Base-by-base conservation (phyloP, 1,140 invertebrate species). In the Vollenhovia emeryi region DNA sequence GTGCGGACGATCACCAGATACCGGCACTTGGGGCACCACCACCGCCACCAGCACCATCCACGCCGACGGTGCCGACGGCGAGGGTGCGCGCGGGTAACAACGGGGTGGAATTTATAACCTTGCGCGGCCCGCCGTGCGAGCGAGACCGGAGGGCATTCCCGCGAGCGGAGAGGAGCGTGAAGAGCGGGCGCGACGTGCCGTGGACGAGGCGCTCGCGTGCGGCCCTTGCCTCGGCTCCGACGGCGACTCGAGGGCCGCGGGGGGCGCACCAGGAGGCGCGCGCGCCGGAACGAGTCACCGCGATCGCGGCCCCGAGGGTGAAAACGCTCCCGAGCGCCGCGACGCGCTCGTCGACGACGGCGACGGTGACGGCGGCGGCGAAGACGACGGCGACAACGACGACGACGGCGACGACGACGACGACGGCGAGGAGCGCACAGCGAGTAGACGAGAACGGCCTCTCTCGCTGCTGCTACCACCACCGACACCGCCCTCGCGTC, bases 401-500 rank as follows among this genome's bases (percentile, higher is more conserved):
- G 48, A 50, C 78, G 71, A 69, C 82, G 82, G 15, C 66, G 76
- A 80, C 33, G 57, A 62, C 73, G 68, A 82, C 76, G 36, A 74
- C 40, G 80, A 71, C 52, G 62, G 59, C 60, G 79, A 87, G 50
- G 74, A 74, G 66, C 84, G 69, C 75, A 79, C 48, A 57, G 75
- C 52, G 84, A 71, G 69, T 83, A 86, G 50, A 79, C n/a, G 60
- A 86, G 88, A 86, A 89, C 80, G 50, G n/a, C 48, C 24, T n/a
- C 64, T 82, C 50, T 86, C 74, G 75, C 74, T n/a, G 50, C 74
- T 87, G 55, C 86, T 86, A 83, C 76, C 66, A 83, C 85, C 89
- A 90, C 87, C 88, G 92, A 93, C 93, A 92, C 92, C 92, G 92
- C 92, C 92, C 92, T 88, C 89, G 84, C 87, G 85, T 75, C 87